Percentiles rank a stretch among this genome's conserved stretches.
These are phyloP conservation scores for Drosophila equinoxialis DNA, from an alignment of 1,140 invertebrate genomes.

Conservation along the genomic window DNA sequence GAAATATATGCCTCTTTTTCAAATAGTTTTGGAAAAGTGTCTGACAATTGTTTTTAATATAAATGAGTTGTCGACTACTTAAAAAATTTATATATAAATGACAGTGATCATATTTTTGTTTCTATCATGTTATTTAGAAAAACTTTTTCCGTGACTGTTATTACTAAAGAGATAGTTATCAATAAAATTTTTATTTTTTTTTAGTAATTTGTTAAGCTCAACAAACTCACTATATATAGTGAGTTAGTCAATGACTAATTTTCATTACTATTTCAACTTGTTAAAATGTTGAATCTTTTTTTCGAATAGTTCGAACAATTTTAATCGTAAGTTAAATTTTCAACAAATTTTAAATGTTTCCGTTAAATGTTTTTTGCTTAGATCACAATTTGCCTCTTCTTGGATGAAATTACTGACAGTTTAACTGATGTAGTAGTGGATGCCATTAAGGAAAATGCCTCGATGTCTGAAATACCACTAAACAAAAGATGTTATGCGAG, in stretches of 20 bases:
- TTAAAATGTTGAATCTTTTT: neutral
- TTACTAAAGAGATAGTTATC: too few species aligned
- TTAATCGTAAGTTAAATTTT: neutral
- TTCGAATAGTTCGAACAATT: neutral
- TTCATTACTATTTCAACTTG: neutral
- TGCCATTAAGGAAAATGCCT: neutral
- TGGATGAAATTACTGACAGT: neutral
- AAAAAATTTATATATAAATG: too few species aligned
- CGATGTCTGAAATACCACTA: neutral
- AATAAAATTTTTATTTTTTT: too few species aligned
- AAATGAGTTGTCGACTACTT: too few species aligned
- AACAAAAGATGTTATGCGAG: neutral
- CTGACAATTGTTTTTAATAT: too few species aligned
- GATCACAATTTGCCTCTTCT: neutral
- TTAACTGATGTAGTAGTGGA: neutral
- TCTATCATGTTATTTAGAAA: too few species aligned
- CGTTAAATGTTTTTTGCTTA: neutral
- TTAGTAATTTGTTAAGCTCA: too few species aligned
- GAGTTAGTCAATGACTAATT: neutral
- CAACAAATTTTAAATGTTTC: neutral
- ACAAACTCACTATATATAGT: neutral
- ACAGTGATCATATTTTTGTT: too few species aligned
- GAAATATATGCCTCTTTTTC: too few species aligned
- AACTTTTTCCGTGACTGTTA: too few species aligned
- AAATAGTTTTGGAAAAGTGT: too few species aligned